Evolutionary conservation across 2,797 vertebrate genomes (phyloP), one percentile per base, ranked within the genome.

Genomic region (Cyprinella venusta): DNA sequence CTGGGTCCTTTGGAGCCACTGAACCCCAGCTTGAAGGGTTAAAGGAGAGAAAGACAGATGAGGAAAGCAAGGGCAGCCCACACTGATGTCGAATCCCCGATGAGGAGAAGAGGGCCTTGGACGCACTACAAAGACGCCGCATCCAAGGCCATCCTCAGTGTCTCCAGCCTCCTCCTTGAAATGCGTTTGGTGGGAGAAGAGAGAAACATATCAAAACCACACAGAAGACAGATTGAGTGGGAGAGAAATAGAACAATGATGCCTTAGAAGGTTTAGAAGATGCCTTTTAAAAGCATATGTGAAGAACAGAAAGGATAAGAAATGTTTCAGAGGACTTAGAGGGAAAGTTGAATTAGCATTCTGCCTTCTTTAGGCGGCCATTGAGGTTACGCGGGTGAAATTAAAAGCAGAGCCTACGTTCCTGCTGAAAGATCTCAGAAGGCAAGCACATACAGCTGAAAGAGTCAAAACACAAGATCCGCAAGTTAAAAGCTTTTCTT

Each of bases 11-110:
- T 90, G 90, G 84, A 94, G 88, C 88, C 78, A 69, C 85, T 93
- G 93, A 94, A 93, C 91, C 91, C 79, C 86, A 89, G 89, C 90
- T 84, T 88, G 87, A 91, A 90, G 91, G 93, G 93, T 94, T 94
- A 94, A 93, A 93, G 88, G 87, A 91, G 87, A 70, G 77, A 89
- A 76, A 87, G 87, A 88, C 69, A 45, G 54, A 42, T 59, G 77
- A 30, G 72, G 40, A 69, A 88, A 86, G 89, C 87, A 86, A 92
- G 90, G 89, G 86, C 87, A 76, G 61, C 24, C 65, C 26, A 38
- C 77, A 91, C 76, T 88, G 87, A 79, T 72, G 42, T 84, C 68
- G 92, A 94, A 93, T 94, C 74, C 87, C 82, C 84, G 88, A 93
- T 92, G 88, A 91, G 85, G 81, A 88, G 36, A 81, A 82, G 56